Conservation (phyloP, 2,888 invertebrate species). For the Cheilosia urbana region DNA sequence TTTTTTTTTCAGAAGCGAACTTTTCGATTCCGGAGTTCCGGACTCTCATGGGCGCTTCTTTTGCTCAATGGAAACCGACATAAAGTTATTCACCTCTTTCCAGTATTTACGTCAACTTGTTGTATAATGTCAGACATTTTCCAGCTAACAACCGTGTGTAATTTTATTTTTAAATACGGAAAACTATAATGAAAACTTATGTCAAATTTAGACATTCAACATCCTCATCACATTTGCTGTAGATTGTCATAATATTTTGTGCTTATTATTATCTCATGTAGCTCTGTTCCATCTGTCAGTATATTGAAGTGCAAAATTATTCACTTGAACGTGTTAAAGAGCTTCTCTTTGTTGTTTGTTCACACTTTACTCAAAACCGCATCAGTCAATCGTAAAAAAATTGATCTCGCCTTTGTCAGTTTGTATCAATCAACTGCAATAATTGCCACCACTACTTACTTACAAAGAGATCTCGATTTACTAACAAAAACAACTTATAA, state of each 20-base stretch:
- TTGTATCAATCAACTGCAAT: slow-evolving; percentile 41
- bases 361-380: slow-evolving; percentile 11
- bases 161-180: not conserved
- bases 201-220: no score
- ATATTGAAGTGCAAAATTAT: slow-evolving; percentile 38
- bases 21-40: no score
- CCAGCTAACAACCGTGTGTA: not conserved
- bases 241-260: not conserved
- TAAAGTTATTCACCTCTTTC: no score
- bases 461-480: not conserved
- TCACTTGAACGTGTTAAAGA: slow-evolving; percentile 35
- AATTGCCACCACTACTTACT: not conserved
- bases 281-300: slow-evolving; percentile 36
- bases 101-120: no score
- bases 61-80: no score
- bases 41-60: no score
- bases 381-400: slow-evolving; percentile 37
- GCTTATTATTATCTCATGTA: not conserved
- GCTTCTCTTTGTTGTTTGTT: slow-evolving; percentile 22
- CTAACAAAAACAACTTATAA: not conserved
- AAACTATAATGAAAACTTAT: no score
- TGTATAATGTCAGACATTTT: not conserved
- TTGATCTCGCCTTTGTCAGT: slow-evolving; percentile 35
- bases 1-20: no score
- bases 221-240: not conserved